phyloP scores from a whole-genome alignment of 2,888 invertebrate species.

The Strigamia crassipes region DNA sequence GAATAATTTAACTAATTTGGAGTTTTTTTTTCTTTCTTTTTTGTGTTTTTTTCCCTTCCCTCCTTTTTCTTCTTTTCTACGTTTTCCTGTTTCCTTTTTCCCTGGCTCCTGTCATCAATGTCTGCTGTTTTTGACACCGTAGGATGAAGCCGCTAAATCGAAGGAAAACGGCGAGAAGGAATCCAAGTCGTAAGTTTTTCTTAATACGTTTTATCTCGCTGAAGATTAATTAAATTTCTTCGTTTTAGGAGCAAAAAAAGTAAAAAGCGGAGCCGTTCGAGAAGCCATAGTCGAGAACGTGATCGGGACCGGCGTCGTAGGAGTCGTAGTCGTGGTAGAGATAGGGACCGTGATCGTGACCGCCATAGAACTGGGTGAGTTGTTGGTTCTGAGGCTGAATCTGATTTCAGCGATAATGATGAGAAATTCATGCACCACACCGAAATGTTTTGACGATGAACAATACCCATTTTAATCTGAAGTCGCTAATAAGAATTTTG shows the following conservation, averaged over 20 bases:
- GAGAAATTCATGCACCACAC: slow-evolving; percentile 46
- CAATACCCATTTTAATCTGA: not conserved
- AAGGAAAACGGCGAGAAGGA: slow-evolving; percentile 51
- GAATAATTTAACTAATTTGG: slow-evolving; percentile 27
- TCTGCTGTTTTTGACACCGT: slow-evolving; percentile 52
- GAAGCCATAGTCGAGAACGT: slow-evolving; percentile 52
- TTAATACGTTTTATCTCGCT: not conserved
- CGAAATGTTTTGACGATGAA: slow-evolving; percentile 10
- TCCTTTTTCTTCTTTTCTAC: slow-evolving; percentile 51
- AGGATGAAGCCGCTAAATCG: slow-evolving; percentile 51
- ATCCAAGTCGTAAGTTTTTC: slow-evolving; percentile 47
- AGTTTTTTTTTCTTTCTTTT: slow-evolving; percentile 26
- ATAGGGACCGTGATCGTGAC: slow-evolving; percentile 46
- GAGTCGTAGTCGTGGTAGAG: slow-evolving; percentile 52
- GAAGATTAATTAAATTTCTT: not conserved
- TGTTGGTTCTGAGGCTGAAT: not conserved
- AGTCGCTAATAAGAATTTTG: not conserved
- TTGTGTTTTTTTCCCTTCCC: slow-evolving; percentile 43
- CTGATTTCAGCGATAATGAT: slow-evolving; percentile 45
- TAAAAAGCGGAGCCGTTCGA: slow-evolving; percentile 61
- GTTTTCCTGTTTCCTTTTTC: slow-evolving; percentile 49
- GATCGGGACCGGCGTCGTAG: slow-evolving; percentile 52
- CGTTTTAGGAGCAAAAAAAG: slow-evolving; percentile 57
- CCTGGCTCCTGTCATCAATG: slow-evolving; percentile 49
- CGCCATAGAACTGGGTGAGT: slow-evolving; percentile 54